Evolutionary conservation across 1,140 invertebrate genomes (phyloP), one percentile per base, ranked within the genome.

Genomic region (Akabosia matsudoensis): DNA sequence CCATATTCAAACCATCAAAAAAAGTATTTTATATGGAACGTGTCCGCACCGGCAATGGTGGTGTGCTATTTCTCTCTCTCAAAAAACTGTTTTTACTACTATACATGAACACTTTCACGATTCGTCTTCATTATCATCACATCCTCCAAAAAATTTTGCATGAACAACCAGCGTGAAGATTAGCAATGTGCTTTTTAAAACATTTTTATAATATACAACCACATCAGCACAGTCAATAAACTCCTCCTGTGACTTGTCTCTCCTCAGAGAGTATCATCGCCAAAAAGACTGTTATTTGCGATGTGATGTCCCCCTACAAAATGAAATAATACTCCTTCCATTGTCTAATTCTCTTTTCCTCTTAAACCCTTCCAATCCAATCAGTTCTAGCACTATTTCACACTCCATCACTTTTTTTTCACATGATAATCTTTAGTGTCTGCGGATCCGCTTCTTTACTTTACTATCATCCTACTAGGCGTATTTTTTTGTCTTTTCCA

Each of bases 361-460:
- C 24, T 56, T 56, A 3, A n/a, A 56, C 61, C 24, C 61, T 14
- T 67, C 30, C 61, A 30, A 67, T 67, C 10, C 61, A 31, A 67
- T 67, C 61, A 67, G 61, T 67, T 67, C 10, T 22, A 67, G 4
- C 61, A 67, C 61, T 31, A 67, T 67, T 67, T 67, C 61, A 67
- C 61, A 67, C 61, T 30, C 61, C 61, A 30, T 22, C 61, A 67
- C 22, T 22, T 31, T 24, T 61, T 61, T 30, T 67, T 67, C 61
- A 67, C 61, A 67, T 67, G 61, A 31, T 30, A 67, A 67, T 67
- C 61, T 31, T 67, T 24, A 61, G 7, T 45, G 37, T 45, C 37
- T 10, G 37, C 18, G 18, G 37, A n/a, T n/a, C n/a, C n/a, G n/a
- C n/a, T n/a, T n/a, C n/a, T n/a, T n/a, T n/a, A n/a, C n/a, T n/a